phyloP scores from a whole-genome alignment of 2,797 vertebrate genomes.

The Phrynocephalus forsythii region DNA sequence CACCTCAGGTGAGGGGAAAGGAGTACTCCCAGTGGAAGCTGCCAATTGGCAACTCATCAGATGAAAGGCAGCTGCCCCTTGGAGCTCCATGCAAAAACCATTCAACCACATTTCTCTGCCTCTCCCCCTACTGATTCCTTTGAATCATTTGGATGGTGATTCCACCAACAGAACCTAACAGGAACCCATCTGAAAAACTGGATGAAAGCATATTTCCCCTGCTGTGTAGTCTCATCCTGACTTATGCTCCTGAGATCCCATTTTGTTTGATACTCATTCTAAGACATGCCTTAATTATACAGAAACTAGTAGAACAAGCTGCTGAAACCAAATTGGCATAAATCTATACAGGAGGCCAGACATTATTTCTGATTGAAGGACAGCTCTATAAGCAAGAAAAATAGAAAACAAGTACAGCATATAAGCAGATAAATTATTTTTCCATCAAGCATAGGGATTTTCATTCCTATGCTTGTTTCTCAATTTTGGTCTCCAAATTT shows the following conservation, averaged over 20 bases:
- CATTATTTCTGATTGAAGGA: neutral
- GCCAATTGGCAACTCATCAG: too few relatives aligned
- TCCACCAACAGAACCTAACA: too few relatives aligned
- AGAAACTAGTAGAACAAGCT: neutral
- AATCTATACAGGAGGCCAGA: neutral
- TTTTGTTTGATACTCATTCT: neutral
- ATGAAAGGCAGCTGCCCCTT: too few relatives aligned
- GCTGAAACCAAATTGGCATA: neutral
- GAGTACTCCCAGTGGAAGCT: too few relatives aligned
- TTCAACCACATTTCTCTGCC: too few relatives aligned
- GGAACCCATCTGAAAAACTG: too few relatives aligned
- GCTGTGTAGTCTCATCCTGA: neutral
- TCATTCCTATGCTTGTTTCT: conserved; percentile 10
- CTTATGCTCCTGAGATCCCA: neutral
- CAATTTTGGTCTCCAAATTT: conserved; percentile 2
- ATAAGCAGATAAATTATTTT: conserved; percentile 30
- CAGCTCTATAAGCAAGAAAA: neutral
- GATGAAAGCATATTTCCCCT: too few relatives aligned
- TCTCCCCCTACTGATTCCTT: too few relatives aligned
- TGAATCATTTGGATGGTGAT: too few relatives aligned
- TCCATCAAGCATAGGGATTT: neutral
- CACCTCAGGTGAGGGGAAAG: too few relatives aligned
- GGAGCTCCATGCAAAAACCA: too few relatives aligned
- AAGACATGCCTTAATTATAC: neutral
- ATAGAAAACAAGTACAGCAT: conserved; percentile 27